These are phyloP conservation scores for Podilymbus podiceps DNA, from an alignment of 2,113 vertebrate species.

Conservation along the genomic window DNA sequence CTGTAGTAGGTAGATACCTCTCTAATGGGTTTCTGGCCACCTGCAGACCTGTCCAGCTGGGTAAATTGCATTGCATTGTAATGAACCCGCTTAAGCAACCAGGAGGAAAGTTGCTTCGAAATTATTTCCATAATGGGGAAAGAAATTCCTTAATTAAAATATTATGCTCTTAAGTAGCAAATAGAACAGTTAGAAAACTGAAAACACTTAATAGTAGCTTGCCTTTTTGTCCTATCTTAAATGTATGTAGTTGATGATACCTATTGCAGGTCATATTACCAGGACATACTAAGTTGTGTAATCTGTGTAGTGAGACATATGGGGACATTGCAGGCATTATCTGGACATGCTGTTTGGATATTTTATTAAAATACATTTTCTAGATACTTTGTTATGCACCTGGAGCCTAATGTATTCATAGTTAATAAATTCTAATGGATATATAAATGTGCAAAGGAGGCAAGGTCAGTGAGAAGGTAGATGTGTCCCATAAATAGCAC, in stretches of 20 bases:
- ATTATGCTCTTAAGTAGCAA: constrained; percentile 34
- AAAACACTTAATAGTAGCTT: neutral
- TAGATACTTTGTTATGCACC: constrained; percentile 20
- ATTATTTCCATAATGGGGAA: constrained; percentile 29
- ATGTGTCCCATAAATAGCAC: neutral
- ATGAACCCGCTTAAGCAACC: constrained; percentile 50
- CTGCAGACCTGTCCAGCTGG: constrained; percentile 68
- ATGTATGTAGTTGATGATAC: neutral
- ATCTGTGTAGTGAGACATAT: constrained; percentile 25
- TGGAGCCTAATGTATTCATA: constrained; percentile 42
- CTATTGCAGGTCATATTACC: neutral
- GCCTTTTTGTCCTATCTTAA: neutral
- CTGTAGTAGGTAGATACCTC: constrained; percentile 55
- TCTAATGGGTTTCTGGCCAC: constrained; percentile 66
- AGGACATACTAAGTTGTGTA: neutral
- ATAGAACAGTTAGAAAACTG: neutral
- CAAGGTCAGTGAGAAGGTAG: constrained; percentile 36
- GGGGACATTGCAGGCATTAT: constrained; percentile 27
- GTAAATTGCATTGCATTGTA: constrained; percentile 52
- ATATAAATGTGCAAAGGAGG: neutral
- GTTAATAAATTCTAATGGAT: constrained; percentile 56
- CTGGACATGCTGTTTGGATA: constrained; percentile 20
- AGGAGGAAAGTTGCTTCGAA: constrained; percentile 21
- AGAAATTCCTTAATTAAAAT: constrained; percentile 17
- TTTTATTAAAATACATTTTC: constrained; percentile 39